These are phyloP conservation scores for Berghia stephanieae DNA, from an alignment of 1,140 invertebrate species.

Conservation along the genomic window DNA sequence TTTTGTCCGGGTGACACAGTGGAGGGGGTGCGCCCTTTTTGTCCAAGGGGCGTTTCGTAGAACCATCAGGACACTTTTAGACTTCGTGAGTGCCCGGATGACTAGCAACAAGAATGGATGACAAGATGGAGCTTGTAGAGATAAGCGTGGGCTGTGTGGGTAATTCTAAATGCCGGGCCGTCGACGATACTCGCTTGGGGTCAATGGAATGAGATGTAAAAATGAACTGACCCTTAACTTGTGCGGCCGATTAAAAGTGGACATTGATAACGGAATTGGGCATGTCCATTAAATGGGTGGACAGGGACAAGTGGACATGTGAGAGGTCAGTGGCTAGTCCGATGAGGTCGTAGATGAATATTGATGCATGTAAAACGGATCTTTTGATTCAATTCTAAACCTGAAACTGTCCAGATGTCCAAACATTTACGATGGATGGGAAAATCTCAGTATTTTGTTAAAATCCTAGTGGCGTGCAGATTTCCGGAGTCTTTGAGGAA, in stretches of 20 bases:
- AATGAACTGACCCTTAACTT: not conserved
- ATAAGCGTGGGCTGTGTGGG: not conserved
- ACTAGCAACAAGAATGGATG: no score
- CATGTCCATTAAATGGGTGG: constrained; percentile 23
- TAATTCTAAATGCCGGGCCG: not conserved
- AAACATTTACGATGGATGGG: no score
- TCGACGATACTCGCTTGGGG: not conserved
- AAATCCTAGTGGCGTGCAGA: no score
- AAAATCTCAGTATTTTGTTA: no score
- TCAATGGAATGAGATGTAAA: no score
- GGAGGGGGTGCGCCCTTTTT: not conserved
- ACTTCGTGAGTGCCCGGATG: no score
- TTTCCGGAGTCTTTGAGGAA: no score
- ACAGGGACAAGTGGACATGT: constrained; percentile 16
- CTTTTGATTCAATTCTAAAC: no score
- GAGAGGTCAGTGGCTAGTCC: no score
- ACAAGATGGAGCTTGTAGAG: not conserved
- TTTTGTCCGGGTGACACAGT: constrained; percentile 29
- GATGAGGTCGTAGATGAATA: no score
- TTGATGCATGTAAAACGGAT: no score
- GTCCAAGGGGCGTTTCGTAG: not conserved
- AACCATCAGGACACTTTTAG: not conserved
- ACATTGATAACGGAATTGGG: constrained; percentile 29
- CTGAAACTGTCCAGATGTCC: no score
- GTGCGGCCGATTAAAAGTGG: not conserved